A percentile compares a stretch with the other conserved stretches of the same genome.
These are phyloP conservation scores for Scrobipalpa atriplicella DNA, from an alignment of 2,888 invertebrate species.

Conservation along the genomic window DNA sequence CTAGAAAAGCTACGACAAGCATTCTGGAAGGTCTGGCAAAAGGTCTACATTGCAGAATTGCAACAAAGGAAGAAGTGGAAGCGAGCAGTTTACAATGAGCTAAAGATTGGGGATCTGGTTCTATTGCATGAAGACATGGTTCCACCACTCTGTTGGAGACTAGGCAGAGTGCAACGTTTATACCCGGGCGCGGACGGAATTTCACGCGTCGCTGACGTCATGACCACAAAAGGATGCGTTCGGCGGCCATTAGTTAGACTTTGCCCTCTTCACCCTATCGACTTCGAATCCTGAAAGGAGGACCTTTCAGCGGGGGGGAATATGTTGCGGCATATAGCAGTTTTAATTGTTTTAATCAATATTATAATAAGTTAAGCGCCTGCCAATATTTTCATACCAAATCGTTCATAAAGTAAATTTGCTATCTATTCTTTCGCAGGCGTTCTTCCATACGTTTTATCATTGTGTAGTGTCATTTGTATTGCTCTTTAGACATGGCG, in stretches of 20 bases:
- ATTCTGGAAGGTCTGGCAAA: constrained; percentile 33
- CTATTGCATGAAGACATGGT: neutral
- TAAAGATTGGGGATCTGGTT: neutral
- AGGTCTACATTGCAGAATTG: constrained; percentile 28
- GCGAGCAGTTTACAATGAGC: neutral
- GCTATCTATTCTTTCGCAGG: no score
- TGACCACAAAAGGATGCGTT: constrained; percentile 1
- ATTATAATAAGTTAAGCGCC: no score
- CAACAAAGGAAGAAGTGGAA: constrained; percentile 34
- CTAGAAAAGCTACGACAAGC: constrained; percentile 33
- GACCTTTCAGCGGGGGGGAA: constrained; percentile 23
- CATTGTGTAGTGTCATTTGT: no score
- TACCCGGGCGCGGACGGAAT: constrained; percentile 1
- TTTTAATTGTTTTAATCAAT: no score
- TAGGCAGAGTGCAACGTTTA: neutral
- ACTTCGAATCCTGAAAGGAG: neutral
- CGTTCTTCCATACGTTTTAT: no score
- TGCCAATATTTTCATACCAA: no score
- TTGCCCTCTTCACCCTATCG: constrained; percentile 5
- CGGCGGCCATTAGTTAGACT: constrained; percentile 2
- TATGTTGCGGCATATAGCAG: constrained; percentile 10
- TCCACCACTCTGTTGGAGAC: constrained; percentile 4
- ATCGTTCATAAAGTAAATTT: no score
- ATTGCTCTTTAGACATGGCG: no score
- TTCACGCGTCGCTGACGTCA: constrained; percentile 1